phyloP scores from a whole-genome alignment of 2,797 vertebrate species.

The Crocidura indochinensis region DNA sequence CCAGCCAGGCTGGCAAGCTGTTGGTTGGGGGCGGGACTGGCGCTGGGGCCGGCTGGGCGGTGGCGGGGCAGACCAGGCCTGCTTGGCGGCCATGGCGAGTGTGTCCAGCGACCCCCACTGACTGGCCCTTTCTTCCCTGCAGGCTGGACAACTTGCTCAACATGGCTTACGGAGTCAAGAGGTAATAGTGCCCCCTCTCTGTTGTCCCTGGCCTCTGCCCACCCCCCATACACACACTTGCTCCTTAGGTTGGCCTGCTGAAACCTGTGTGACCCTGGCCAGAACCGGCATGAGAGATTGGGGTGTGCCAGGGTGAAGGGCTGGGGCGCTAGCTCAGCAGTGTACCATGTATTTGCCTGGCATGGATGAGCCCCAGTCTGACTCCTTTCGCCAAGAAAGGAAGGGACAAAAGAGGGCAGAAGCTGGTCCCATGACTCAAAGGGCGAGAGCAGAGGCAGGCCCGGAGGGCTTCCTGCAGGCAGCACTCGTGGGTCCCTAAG shows the following conservation, averaged over 20 bases:
- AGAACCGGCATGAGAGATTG: background rate
- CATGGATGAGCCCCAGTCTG: too few relatives aligned
- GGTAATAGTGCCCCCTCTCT: conserved; percentile 92
- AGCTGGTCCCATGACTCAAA: too few relatives aligned
- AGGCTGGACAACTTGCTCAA: conserved; percentile 99
- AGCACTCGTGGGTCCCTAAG: too few relatives aligned
- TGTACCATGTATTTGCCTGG: too few relatives aligned
- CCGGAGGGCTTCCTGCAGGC: too few relatives aligned
- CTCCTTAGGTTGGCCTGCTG: background rate
- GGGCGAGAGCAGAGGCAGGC: too few relatives aligned
- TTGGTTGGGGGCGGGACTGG: conserved; percentile 67
- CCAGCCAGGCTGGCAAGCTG: conserved; percentile 67
- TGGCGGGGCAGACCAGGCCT: conserved; percentile 68
- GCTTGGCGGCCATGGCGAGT: background rate
- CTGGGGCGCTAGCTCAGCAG: too few relatives aligned
- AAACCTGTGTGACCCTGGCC: background rate
- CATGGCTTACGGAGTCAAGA: conserved; percentile 98
- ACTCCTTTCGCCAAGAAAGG: too few relatives aligned
- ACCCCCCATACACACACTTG: too few relatives aligned
- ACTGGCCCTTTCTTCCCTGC: conserved; percentile 94
- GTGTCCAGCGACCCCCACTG: conserved; percentile 88
- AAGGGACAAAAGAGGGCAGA: too few relatives aligned
- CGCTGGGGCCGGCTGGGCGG: conserved; percentile 33
- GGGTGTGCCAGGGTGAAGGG: background rate
- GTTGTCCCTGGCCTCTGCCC: background rate